Conservation (phyloP, 2,113 vertebrate species). For the Eulacestoma nigropectus region DNA sequence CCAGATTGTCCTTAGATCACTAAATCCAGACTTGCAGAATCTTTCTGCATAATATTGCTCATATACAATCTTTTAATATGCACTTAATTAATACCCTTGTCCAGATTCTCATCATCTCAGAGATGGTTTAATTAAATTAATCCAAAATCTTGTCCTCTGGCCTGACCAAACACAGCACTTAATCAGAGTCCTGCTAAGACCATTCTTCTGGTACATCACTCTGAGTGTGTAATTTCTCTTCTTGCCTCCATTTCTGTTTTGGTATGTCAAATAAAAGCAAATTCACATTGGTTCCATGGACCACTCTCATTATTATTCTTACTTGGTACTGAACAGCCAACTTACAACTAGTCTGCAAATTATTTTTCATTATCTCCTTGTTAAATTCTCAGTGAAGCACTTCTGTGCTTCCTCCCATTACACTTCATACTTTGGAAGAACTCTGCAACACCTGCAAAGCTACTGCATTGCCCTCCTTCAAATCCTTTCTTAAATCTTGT, state of each 20-base stretch:
- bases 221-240: not conserved
- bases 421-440: not conserved
- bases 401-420: not conserved
- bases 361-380: constrained; percentile 1
- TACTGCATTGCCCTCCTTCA: not conserved
- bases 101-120: not conserved
- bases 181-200: not conserved
- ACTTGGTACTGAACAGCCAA: not conserved
- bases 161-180: not conserved
- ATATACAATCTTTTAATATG: not conserved
- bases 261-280: not conserved
- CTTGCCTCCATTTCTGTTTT: not conserved
- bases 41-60: not conserved
- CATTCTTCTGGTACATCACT: not conserved
- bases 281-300: not conserved
- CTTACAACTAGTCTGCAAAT: not conserved
- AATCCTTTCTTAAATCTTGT: not conserved
- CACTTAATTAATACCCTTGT: not conserved
- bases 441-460: constrained; percentile 12
- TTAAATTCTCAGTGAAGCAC: constrained; percentile 14
- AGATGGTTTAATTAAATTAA: not conserved
- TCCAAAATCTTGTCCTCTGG: not conserved
- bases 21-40: not conserved
- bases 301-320: not conserved
- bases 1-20: not conserved